These are phyloP conservation scores for Acronicta aceris DNA, from an alignment of 2,888 invertebrate species.

Conservation along the genomic window DNA sequence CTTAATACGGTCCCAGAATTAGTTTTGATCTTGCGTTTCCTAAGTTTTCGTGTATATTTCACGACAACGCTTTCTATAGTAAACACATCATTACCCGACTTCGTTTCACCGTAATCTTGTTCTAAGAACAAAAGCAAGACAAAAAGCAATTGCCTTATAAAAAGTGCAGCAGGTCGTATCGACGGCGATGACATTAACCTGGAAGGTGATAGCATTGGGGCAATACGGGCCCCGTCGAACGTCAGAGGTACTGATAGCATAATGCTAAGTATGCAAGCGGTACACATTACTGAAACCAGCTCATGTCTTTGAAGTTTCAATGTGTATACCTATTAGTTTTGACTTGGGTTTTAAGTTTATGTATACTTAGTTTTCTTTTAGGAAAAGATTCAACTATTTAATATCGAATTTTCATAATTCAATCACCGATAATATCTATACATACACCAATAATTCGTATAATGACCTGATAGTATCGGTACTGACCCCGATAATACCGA, in stretches of 20 bases:
- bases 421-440: no score
- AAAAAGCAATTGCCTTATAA: conserved; percentile 27
- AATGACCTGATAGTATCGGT: no score
- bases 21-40: no score
- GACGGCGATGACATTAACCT: conserved; percentile 40
- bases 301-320: conserved; percentile 2
- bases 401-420: no score
- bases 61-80: background rate
- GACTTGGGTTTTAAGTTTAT: background rate
- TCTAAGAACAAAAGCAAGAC: conserved; percentile 32
- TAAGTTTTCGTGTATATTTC: no score
- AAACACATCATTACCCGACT: conserved; percentile 9
- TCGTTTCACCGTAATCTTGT: conserved; percentile 28
- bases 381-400: no score
- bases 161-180: conserved; percentile 15
- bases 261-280: conserved; percentile 49
- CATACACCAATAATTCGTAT: no score
- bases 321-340: background rate
- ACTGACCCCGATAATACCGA: no score
- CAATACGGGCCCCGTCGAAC: conserved; percentile 32
- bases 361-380: background rate
- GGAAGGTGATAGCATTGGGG: conserved; percentile 31
- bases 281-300: conserved; percentile 41
- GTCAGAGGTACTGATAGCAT: conserved; percentile 37
- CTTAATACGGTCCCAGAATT: no score